Conservation (phyloP, 2,113 vertebrate genomes). For the Oreochromis tanganicae region DNA sequence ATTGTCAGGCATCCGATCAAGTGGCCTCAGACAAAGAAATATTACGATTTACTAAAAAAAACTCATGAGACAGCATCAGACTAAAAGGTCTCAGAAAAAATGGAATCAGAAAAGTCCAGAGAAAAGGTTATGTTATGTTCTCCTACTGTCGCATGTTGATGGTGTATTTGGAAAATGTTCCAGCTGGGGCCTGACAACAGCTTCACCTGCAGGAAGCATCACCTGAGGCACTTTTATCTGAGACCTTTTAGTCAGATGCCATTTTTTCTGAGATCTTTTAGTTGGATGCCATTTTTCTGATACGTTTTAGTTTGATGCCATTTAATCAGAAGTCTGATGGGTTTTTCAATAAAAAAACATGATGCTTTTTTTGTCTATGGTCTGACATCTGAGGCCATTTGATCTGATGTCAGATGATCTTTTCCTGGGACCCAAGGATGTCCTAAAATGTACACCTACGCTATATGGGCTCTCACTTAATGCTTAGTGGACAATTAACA, state of each 20-base stretch:
- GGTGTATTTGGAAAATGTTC: neutral
- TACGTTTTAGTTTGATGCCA: neutral
- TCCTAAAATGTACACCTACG: neutral
- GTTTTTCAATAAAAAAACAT: neutral
- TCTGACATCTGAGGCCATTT: neutral
- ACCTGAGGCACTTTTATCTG: neutral
- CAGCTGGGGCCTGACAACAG: neutral
- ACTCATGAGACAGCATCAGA: fast-evolving
- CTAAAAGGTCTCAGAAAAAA: neutral
- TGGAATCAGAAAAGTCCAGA: neutral
- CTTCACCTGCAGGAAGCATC: fast-evolving
- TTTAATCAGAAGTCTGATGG: neutral
- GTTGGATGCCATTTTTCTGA: neutral
- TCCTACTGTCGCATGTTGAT: neutral
- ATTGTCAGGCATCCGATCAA: neutral
- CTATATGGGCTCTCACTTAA: neutral
- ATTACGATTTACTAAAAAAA: neutral
- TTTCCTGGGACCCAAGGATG: neutral
- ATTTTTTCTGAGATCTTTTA: neutral
- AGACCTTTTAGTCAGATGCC: neutral
- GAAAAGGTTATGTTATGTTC: neutral
- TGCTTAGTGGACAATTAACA: neutral
- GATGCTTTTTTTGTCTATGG: neutral
- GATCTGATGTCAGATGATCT: neutral
- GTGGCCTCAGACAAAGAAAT: neutral